Conservation (phyloP, 2,797 vertebrate species). For the Hipposideros larvatus region DNA sequence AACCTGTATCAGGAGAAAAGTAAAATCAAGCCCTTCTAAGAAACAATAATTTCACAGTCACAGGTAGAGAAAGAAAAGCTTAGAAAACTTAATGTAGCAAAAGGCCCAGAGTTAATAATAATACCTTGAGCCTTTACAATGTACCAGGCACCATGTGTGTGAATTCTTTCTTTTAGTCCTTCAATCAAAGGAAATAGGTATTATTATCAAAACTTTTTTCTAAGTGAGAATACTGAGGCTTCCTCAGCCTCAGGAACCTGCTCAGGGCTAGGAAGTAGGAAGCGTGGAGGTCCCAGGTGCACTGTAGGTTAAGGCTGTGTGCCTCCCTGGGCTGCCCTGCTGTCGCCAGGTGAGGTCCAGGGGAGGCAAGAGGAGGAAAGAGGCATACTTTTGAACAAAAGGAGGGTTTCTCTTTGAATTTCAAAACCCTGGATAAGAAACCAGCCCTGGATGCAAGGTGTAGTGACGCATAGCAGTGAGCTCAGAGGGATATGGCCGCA, state of each 20-base stretch:
- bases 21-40: not conserved
- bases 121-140: not conserved
- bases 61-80: slow-evolving; percentile 26
- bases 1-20: not conserved
- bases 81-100: not conserved
- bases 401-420: not conserved
- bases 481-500: no score
- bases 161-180: not conserved
- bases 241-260: not conserved
- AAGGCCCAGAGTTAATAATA: not conserved
- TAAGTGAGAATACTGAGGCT: not conserved
- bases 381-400: not conserved
- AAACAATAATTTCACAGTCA: slow-evolving; percentile 46
- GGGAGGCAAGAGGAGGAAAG: not conserved
- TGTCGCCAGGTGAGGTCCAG: not conserved
- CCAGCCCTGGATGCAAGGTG: not conserved
- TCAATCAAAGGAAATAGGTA: not conserved
- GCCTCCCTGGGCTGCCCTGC: not conserved
- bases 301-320: accelerated
- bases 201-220: not conserved
- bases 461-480: not conserved
- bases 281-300: accelerated
- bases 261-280: not conserved
- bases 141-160: not conserved
- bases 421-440: not conserved